phyloP scores from a whole-genome alignment of 1,140 invertebrate genomes.

The Achatina immaculata region DNA sequence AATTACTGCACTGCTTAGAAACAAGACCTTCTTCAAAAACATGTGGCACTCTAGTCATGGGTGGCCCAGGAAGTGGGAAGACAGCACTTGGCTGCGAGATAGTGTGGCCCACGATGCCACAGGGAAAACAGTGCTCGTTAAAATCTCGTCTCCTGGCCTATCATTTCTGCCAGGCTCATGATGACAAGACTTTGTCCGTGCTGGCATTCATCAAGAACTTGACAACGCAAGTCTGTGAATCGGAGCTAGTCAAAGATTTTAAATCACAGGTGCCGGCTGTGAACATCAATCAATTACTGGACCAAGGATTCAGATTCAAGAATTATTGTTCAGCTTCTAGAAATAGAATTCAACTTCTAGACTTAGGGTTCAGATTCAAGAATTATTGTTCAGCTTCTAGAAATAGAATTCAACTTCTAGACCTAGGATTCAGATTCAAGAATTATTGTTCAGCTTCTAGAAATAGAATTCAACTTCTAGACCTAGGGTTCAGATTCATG shows the following conservation, averaged over 20 bases:
- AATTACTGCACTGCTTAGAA: constrained; percentile 91
- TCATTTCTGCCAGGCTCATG: constrained; percentile 73
- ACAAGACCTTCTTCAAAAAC: constrained; percentile 69
- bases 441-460: too few relatives aligned
- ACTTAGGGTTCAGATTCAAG: too few relatives aligned
- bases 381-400: too few relatives aligned
- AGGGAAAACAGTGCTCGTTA: constrained; percentile 61
- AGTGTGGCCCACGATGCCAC: constrained; percentile 80
- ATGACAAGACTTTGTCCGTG: constrained; percentile 79
- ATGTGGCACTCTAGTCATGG: constrained; percentile 86
- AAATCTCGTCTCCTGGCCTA: constrained; percentile 63
- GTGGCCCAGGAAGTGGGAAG: constrained; percentile 89
- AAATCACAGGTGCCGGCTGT: constrained; percentile 46
- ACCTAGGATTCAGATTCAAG: too few relatives aligned
- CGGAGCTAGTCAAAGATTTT: constrained; percentile 24
- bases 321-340: too few relatives aligned
- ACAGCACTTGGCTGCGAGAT: constrained; percentile 84
- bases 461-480: too few relatives aligned
- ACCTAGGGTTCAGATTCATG: too few relatives aligned
- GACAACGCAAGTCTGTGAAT: constrained; percentile 79
- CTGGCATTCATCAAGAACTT: constrained; percentile 86
- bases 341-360: too few relatives aligned
- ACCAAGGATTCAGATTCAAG: too few relatives aligned
- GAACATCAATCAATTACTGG: constrained; percentile 53
- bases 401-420: too few relatives aligned